These are phyloP conservation scores for Macrochelys suwanniensis DNA, from an alignment of 2,797 vertebrate genomes.

Conservation along the genomic window DNA sequence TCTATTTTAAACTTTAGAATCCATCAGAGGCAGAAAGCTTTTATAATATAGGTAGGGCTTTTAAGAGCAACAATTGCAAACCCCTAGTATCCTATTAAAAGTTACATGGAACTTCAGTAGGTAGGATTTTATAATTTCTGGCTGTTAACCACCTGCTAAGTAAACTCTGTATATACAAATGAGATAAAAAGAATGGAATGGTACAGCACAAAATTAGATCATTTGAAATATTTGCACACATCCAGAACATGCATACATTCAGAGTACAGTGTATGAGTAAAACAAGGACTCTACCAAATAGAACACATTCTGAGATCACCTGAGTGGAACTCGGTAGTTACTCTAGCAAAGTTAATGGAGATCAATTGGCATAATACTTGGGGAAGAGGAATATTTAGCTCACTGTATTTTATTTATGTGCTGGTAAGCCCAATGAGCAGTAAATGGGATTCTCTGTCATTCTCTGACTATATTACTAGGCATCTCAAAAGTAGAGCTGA, in stretches of 20 bases:
- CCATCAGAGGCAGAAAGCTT: conserved; percentile 56
- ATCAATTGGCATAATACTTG: neutral
- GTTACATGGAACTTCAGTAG: conserved; percentile 45
- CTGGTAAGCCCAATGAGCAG: conserved; percentile 21
- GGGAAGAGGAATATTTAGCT: conserved; percentile 62
- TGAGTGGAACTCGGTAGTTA: neutral
- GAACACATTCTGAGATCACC: neutral
- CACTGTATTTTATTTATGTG: conserved; percentile 67
- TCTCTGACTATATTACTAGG: conserved; percentile 58
- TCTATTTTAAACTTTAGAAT: conserved; percentile 63
- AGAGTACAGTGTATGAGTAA: neutral
- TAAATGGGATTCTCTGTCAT: conserved; percentile 55
- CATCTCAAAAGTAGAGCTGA: conserved; percentile 63
- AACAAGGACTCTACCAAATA: neutral
- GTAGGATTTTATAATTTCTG: conserved; percentile 43
- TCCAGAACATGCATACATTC: neutral
- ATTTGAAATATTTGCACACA: neutral
- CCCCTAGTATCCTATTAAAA: conserved; percentile 55
- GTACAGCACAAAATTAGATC: neutral
- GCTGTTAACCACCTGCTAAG: conserved; percentile 39
- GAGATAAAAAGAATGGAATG: neutral
- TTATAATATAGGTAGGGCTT: neutral
- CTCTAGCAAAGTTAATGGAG: neutral
- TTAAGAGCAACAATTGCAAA: conserved; percentile 48
- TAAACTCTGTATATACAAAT: conserved; percentile 48